Conservation (phyloP, 1,140 invertebrate species). For the Drosophila cardini region DNA sequence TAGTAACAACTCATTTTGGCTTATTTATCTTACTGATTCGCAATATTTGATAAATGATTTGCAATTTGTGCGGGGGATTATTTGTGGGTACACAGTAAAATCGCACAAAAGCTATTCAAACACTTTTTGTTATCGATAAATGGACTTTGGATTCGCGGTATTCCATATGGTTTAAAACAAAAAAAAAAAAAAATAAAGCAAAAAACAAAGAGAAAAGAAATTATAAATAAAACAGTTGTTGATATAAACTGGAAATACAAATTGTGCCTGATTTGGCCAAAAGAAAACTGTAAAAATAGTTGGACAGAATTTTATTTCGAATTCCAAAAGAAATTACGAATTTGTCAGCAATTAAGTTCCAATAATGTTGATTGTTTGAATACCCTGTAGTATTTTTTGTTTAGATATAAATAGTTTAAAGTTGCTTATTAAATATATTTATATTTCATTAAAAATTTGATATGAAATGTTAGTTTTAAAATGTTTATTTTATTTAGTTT, state of each 20-base stretch:
- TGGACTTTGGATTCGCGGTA: slow-evolving; percentile 12
- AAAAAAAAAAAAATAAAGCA: too few relatives aligned
- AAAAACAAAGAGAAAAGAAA: neutral
- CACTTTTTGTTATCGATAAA: slow-evolving; percentile 4
- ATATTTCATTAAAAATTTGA: too few relatives aligned
- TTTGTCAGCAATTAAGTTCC: too few relatives aligned
- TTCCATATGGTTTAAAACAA: slow-evolving; percentile 11
- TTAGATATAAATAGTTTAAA: too few relatives aligned
- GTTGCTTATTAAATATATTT: too few relatives aligned
- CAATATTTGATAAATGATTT: slow-evolving; percentile 47
- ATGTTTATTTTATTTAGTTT: too few relatives aligned
- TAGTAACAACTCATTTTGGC: neutral
- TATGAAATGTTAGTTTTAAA: too few relatives aligned
- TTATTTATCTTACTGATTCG: slow-evolving; percentile 33
- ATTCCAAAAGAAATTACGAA: too few relatives aligned
- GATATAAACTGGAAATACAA: neutral
- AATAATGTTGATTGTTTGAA: too few relatives aligned
- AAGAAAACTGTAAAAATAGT: neutral
- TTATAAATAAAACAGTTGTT: slow-evolving; percentile 17
- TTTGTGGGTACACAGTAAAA: neutral
- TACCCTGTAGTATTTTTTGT: too few relatives aligned
- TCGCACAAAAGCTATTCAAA: slow-evolving; percentile 9
- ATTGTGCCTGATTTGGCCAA: neutral
- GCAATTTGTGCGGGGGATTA: slow-evolving; percentile 24
- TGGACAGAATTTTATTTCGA: neutral